Percentiles rank a stretch among this genome's conserved stretches.
These are phyloP conservation scores for Thripadectes ignobilis DNA, from an alignment of 2,797 vertebrate genomes.

Conservation along the genomic window DNA sequence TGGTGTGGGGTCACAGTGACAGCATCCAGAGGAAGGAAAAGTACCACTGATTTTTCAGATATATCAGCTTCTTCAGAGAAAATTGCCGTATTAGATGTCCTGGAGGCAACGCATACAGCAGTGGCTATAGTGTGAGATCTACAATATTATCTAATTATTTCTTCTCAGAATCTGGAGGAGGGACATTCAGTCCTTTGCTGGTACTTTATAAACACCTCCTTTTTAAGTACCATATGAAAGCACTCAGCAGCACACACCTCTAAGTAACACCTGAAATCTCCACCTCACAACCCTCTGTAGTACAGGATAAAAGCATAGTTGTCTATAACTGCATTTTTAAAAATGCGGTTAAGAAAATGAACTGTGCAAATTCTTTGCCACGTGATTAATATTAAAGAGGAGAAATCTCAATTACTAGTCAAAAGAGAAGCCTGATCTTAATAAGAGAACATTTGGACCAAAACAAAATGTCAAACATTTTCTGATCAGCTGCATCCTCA, in stretches of 20 bases:
- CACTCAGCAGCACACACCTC: neutral
- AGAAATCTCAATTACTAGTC: slow-evolving; percentile 21
- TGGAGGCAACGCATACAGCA: neutral
- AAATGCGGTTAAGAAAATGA: neutral
- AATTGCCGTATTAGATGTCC: neutral
- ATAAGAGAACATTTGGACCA: slow-evolving; percentile 58
- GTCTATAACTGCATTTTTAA: neutral
- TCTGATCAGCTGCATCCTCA: slow-evolving; percentile 63
- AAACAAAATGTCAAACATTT: slow-evolving; percentile 59
- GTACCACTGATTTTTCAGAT: neutral
- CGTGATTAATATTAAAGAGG: slow-evolving; percentile 33
- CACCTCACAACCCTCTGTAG: neutral
- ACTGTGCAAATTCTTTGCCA: neutral
- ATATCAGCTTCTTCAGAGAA: neutral
- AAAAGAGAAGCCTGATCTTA: slow-evolving; percentile 45
- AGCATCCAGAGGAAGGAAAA: neutral
- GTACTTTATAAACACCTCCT: neutral
- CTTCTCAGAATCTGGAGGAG: slow-evolving; percentile 7
- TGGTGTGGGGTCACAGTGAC: neutral
- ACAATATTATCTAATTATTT: neutral
- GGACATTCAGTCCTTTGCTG: neutral
- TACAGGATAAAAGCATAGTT: neutral
- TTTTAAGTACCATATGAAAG: neutral
- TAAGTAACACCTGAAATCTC: neutral
- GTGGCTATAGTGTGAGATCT: neutral